Conservation (phyloP, 2,797 vertebrate species). For the Gymnothorax reevesii region DNA sequence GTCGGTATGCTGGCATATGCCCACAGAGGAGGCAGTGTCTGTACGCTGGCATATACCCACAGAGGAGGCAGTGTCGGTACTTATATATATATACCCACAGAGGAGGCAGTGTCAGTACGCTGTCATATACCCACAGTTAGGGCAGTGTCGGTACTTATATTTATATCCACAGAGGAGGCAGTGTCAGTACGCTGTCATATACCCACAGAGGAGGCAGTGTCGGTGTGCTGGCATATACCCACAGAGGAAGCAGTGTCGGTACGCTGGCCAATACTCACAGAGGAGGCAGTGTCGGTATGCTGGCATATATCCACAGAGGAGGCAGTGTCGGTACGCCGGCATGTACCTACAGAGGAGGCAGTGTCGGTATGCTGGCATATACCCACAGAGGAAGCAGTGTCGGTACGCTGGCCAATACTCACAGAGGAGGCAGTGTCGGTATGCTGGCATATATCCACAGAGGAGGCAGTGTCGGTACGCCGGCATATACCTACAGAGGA, state of each 20-base stretch:
- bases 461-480: not conserved
- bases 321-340: not conserved
- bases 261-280: no score
- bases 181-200: not conserved
- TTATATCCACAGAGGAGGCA: no score
- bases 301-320: not conserved
- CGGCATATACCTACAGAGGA: not conserved
- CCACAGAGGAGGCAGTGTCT: no score
- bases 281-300: not conserved
- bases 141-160: no score
- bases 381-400: not conserved
- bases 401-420: not conserved
- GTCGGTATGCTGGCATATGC: no score
- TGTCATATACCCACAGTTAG: no score
- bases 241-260: no score
- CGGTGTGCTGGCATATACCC: not conserved
- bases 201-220: not conserved
- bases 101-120: no score
- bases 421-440: not conserved
- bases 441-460: not conserved
- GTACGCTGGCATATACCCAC: no score
- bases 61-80: no score
- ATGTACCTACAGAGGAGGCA: not conserved
- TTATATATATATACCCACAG: no score
- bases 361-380: not conserved